Conservation (phyloP, 2,888 invertebrate genomes). For the Drosophila setosimentum region DNA sequence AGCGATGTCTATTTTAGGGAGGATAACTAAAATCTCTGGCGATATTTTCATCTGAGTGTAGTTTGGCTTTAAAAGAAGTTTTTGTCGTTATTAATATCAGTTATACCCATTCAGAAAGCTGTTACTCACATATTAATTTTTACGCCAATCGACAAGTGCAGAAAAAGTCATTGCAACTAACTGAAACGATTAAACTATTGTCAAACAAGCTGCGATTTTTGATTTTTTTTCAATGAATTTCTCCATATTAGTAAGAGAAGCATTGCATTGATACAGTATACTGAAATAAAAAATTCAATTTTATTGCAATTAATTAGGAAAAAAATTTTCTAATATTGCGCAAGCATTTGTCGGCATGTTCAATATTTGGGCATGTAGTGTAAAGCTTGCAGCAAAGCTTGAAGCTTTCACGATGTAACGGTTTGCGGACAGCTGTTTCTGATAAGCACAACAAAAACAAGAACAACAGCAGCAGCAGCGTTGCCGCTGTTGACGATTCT, state of each 20-base stretch:
- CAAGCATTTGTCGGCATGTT: background rate
- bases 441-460: slow-evolving; percentile 50
- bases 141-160: background rate
- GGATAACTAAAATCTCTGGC: no score
- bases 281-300: background rate
- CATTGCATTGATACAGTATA: background rate
- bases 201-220: background rate
- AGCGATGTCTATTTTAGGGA: no score
- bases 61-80: no score
- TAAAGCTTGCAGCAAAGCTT: slow-evolving; percentile 46
- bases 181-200: background rate
- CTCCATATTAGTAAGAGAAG: background rate
- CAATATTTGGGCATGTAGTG: slow-evolving; percentile 26
- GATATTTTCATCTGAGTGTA: no score
- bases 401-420: slow-evolving; percentile 22
- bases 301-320: background rate
- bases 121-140: background rate
- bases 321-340: background rate
- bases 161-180: background rate
- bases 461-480: slow-evolving; percentile 4
- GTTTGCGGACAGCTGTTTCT: slow-evolving; percentile 60
- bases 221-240: background rate
- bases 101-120: no score
- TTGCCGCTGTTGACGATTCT: slow-evolving; percentile 26
- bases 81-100: no score